Evolutionary conservation across 2,113 vertebrate species (phyloP).

Genomic region (Bothrops jararaca): DNA sequence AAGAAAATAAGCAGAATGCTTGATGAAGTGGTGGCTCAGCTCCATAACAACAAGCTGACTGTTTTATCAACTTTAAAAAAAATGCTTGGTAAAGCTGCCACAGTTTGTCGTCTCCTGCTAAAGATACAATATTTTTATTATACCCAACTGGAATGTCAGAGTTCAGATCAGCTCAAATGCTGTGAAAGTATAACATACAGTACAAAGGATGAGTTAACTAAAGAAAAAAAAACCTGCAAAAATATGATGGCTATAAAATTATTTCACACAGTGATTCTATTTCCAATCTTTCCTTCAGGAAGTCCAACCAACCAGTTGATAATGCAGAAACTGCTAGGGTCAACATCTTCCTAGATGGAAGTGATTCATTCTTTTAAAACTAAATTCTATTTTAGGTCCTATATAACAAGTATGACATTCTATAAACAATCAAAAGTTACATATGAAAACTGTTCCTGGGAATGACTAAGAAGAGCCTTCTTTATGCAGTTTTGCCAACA

Average conservation of each 20-base stretch:
- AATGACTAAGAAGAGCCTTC: not conserved
- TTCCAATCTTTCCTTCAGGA: not conserved
- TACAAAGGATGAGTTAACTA: not conserved
- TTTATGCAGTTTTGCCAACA: not conserved
- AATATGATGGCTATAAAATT: not conserved
- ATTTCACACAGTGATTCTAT: not conserved
- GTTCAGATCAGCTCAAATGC: constrained; percentile 30
- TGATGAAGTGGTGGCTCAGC: constrained; percentile 61
- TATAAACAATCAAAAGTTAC: not conserved
- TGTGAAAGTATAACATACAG: constrained; percentile 28
- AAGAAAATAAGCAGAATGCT: constrained; percentile 60
- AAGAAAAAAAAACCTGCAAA: not conserved
- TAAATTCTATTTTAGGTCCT: constrained; percentile 21
- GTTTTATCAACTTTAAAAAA: constrained; percentile 57
- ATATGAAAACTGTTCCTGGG: not conserved
- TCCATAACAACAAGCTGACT: constrained; percentile 59
- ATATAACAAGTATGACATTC: not conserved
- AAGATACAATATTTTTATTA: constrained; percentile 32
- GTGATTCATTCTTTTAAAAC: not conserved
- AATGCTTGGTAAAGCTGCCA: constrained; percentile 31
- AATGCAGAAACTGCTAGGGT: not conserved
- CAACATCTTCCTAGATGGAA: not conserved
- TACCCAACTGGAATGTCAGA: not conserved
- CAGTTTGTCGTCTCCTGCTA: constrained; percentile 26
- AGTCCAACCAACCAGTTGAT: constrained; percentile 1